phyloP scores from a whole-genome alignment of 2,888 invertebrate species.

The Tipula vernalis region DNA sequence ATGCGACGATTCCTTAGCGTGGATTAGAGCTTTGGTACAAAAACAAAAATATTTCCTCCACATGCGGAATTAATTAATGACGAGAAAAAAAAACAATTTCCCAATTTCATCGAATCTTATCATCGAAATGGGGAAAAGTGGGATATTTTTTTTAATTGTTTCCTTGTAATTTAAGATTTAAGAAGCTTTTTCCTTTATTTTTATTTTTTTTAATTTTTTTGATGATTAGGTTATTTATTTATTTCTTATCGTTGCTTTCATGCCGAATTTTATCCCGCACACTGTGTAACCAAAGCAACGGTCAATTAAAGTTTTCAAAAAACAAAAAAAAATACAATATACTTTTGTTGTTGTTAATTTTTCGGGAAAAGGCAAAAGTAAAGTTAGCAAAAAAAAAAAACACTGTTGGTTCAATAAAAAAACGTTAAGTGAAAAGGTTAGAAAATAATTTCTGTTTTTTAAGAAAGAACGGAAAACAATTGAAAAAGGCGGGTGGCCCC shows the following conservation, averaged over 20 bases:
- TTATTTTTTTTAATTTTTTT: not conserved
- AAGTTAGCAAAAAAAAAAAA: not conserved
- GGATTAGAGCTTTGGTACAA: not conserved
- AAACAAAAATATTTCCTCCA: not conserved
- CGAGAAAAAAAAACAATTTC: not conserved
- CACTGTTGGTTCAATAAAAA: not conserved
- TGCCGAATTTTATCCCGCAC: not conserved
- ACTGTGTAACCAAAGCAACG: not conserved
- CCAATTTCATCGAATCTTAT: not conserved
- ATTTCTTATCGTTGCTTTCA: not conserved
- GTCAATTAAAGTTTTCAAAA: not conserved
- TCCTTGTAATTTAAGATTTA: not conserved
- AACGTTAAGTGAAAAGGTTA: not conserved
- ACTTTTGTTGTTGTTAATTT: not conserved
- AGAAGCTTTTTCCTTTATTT: not conserved
- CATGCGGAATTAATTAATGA: not conserved
- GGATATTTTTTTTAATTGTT: not conserved
- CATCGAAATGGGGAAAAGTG: not conserved
- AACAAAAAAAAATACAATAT: not conserved
- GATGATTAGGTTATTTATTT: conserved; percentile 4
- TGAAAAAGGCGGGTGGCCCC: conserved; percentile 4
- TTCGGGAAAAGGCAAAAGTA: not conserved
- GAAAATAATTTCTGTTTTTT: not conserved
- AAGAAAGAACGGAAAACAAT: not conserved
- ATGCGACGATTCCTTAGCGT: no score